phyloP scores from a whole-genome alignment of 2,113 vertebrate species.

The Hydrolagus affinis region DNA sequence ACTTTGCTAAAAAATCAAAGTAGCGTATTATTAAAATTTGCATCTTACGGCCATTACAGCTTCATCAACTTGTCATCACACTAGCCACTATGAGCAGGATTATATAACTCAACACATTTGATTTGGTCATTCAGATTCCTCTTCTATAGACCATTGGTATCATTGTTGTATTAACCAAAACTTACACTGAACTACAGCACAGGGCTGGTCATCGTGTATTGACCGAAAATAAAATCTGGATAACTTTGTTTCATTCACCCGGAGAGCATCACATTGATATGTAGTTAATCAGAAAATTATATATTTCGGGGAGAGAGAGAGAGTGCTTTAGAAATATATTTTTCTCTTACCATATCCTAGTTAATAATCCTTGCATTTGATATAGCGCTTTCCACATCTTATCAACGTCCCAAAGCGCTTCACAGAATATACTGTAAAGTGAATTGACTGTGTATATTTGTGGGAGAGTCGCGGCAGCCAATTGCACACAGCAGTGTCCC shows the following conservation, averaged over 20 bases:
- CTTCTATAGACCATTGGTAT: not conserved
- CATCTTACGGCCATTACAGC: not conserved
- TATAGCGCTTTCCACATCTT: too few species aligned
- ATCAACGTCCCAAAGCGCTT: too few species aligned
- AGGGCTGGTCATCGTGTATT: not conserved
- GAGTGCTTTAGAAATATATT: too few species aligned
- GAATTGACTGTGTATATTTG: too few species aligned
- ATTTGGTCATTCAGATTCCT: conserved; percentile 7
- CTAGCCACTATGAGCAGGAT: conserved; percentile 11
- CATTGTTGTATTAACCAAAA: not conserved
- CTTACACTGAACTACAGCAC: not conserved
- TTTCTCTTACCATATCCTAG: too few species aligned
- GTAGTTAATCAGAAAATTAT: not conserved
- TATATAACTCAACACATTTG: not conserved
- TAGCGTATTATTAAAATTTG: conserved; percentile 26
- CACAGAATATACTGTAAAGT: too few species aligned
- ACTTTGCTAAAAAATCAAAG: conserved; percentile 20
- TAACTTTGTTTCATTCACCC: not conserved
- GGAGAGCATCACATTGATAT: not conserved
- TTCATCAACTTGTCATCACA: conserved; percentile 20
- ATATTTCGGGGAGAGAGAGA: too few species aligned
- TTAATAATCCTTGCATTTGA: too few species aligned
- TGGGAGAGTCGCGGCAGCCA: too few species aligned
- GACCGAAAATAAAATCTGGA: not conserved
- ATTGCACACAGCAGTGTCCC: too few species aligned